A percentile compares a stretch with the other conserved stretches of the same genome.
Evolutionary conservation across 2,797 vertebrate species (phyloP).

Genomic region (Girardinus metallicus): DNA sequence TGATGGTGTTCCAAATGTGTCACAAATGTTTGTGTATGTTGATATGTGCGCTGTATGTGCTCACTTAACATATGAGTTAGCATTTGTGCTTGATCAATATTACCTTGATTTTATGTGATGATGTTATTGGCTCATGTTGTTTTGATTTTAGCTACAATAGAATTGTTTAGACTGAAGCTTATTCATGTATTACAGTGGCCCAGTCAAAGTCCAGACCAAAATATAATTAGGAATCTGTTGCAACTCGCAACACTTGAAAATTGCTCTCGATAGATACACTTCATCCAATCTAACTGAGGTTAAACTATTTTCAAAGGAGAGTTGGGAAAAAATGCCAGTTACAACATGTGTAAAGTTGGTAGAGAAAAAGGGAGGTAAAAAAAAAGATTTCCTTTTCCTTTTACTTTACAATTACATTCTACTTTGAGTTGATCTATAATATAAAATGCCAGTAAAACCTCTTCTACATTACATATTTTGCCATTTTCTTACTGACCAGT

Average conservation of each 20-base stretch:
- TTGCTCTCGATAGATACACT: neutral
- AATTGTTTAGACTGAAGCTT: neutral
- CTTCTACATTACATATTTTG: too few relatives aligned
- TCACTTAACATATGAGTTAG: neutral
- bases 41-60: neutral
- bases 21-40: neutral
- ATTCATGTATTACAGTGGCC: neutral
- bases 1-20: neutral
- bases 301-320: neutral
- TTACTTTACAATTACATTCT: neutral
- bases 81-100: neutral
- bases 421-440: neutral
- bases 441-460: neutral
- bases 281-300: neutral
- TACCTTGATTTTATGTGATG: neutral
- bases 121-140: neutral
- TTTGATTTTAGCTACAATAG: neutral
- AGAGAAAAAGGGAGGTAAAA: neutral
- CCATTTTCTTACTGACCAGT: too few relatives aligned
- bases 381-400: neutral
- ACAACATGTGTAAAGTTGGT: neutral
- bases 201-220: neutral
- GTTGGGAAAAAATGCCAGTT: neutral
- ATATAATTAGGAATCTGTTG: neutral
- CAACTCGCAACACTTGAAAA: neutral